Evolutionary conservation across 2,888 invertebrate species (phyloP).

Genomic region (Deilephila elpenor): DNA sequence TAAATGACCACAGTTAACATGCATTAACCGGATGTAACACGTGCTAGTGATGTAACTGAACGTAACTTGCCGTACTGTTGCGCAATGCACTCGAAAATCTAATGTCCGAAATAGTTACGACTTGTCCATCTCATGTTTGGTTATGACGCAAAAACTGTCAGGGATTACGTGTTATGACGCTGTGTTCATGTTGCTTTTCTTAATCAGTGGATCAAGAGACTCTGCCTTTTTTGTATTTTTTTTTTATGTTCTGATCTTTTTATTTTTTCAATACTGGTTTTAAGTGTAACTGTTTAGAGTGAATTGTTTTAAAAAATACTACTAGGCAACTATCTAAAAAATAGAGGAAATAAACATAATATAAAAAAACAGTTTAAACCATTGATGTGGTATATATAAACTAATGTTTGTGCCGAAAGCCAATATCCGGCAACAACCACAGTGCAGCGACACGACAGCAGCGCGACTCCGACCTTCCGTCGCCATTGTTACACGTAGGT

Average conservation of each 20-base stretch:
- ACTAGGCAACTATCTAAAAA: too few species aligned
- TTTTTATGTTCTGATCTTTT: too few species aligned
- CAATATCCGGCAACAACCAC: background rate
- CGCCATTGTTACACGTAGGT: constrained; percentile 23
- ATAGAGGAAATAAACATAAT: too few species aligned
- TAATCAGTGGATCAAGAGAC: background rate
- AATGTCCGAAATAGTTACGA: constrained; percentile 4
- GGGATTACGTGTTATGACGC: background rate
- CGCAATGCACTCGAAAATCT: constrained; percentile 16
- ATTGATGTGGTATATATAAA: too few species aligned
- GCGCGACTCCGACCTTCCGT: constrained; percentile 1
- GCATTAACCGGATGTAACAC: constrained; percentile 14
- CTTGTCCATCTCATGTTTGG: background rate
- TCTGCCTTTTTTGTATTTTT: background rate
- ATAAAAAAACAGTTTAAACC: too few species aligned
- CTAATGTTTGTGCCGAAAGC: background rate
- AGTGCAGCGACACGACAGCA: background rate
- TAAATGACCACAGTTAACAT: background rate
- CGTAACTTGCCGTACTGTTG: constrained; percentile 18
- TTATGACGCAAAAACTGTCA: background rate
- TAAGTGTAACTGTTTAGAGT: too few species aligned
- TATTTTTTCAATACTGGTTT: too few species aligned
- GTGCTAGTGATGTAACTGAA: constrained; percentile 8
- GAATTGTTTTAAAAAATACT: too few species aligned
- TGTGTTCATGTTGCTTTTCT: background rate